Conservation (phyloP, 37 sponge, comb jelly and placozoan genomes). For the Eunapius fragilis region DNA sequence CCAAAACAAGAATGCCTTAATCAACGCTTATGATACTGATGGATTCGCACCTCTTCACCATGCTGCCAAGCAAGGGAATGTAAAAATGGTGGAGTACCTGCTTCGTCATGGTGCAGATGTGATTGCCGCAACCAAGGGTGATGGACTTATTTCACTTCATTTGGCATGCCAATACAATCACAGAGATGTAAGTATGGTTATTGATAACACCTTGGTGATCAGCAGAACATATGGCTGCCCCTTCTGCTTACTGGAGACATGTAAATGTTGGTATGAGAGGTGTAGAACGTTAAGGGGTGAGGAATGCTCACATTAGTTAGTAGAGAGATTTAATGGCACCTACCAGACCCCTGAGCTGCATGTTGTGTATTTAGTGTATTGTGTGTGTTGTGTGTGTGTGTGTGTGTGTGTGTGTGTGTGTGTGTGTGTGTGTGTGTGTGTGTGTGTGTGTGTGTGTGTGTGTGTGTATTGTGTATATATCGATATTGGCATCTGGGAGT, state of each 20-base stretch:
- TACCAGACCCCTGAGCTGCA: not conserved
- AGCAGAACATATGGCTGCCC: not conserved
- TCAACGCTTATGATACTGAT: slow-evolving; percentile 54
- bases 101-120: slow-evolving; percentile 61
- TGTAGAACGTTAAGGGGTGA: not conserved
- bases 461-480: too few relatives aligned
- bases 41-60: slow-evolving; percentile 80
- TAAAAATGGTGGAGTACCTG: slow-evolving; percentile 60
- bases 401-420: too few relatives aligned
- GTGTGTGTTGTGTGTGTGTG: too few relatives aligned
- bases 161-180: slow-evolving; percentile 93
- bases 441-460: too few relatives aligned
- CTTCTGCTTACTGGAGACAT: not conserved
- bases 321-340: not conserved
- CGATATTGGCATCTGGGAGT: too few relatives aligned
- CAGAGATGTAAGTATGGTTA: slow-evolving; percentile 64
- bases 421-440: too few relatives aligned
- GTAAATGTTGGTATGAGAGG: not conserved
- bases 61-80: slow-evolving; percentile 71
- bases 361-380: too few relatives aligned
- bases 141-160: slow-evolving; percentile 84
- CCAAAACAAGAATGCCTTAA: slow-evolving; percentile 20
- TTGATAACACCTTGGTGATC: not conserved
- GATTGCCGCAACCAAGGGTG: slow-evolving; percentile 45
- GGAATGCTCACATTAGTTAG: not conserved